A percentile compares a stretch with the other conserved stretches of the same genome.
phyloP scores from a whole-genome alignment of 2,888 invertebrate genomes.

The Meiosimyza decipiens region DNA sequence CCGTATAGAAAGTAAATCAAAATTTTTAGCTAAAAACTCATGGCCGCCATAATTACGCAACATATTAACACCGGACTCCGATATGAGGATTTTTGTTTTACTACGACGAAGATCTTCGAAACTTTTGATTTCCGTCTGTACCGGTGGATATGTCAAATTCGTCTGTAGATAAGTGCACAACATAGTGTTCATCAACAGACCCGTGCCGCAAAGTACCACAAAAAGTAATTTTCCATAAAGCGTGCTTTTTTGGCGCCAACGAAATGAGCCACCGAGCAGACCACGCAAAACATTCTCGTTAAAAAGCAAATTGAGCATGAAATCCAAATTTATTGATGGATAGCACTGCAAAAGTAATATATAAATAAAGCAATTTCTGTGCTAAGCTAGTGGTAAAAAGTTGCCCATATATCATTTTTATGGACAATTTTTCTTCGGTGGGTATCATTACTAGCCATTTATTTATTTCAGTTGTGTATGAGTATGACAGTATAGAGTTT shows the following conservation, averaged over 20 bases:
- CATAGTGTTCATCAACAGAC: background rate
- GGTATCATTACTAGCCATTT: constrained; percentile 15
- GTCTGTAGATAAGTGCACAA: background rate
- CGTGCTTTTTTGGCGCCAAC: too few relatives aligned
- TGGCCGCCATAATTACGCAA: background rate
- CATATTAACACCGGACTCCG: background rate
- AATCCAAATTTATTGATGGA: background rate
- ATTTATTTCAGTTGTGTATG: background rate
- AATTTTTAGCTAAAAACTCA: too few relatives aligned
- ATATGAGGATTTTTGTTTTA: background rate
- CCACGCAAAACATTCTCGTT: background rate
- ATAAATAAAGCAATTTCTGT: background rate
- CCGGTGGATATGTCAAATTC: background rate
- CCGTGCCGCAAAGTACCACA: background rate
- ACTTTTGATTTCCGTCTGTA: background rate
- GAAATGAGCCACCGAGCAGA: background rate
- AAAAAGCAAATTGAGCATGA: background rate
- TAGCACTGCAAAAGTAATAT: background rate
- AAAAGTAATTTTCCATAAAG: background rate
- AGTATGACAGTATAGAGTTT: background rate
- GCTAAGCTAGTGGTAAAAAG: background rate
- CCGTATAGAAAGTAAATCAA: background rate
- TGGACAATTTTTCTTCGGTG: background rate
- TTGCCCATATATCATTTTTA: background rate
- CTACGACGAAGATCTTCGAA: background rate